A percentile compares a stretch with the other conserved stretches of the same genome.
These are phyloP conservation scores for Coenonympha arcania DNA, from an alignment of 2,888 invertebrate genomes.

Conservation along the genomic window DNA sequence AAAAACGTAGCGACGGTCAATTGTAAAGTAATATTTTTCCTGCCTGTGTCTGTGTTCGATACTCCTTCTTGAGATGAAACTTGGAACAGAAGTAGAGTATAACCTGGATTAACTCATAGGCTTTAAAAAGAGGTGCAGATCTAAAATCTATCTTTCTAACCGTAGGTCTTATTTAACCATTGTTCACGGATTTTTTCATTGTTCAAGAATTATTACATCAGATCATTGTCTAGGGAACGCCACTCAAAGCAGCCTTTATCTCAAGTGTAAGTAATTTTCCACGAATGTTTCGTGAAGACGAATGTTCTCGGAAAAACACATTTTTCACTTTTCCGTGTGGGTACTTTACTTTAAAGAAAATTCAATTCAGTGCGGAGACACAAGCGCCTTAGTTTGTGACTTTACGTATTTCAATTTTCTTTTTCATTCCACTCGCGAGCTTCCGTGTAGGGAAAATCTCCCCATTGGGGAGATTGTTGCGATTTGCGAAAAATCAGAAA, in stretches of 20 bases:
- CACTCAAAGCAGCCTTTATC: background rate
- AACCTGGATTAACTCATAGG: no score
- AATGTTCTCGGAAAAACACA: background rate
- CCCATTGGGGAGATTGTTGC: background rate
- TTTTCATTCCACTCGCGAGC: background rate
- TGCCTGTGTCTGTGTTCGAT: no score
- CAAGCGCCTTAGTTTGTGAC: background rate
- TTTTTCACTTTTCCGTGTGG: constrained; percentile 3
- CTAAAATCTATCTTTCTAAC: no score
- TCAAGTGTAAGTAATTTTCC: background rate
- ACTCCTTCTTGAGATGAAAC: no score
- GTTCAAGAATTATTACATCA: no score
- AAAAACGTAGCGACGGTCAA: no score
- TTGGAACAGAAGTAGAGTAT: no score
- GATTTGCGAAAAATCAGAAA: background rate
- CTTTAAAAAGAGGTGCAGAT: no score
- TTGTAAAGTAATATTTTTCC: no score
- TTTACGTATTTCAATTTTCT: constrained; percentile 2
- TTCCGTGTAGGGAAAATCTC: background rate
- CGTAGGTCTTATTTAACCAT: no score
- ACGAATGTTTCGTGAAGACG: constrained; percentile 1
- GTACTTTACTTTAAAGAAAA: constrained; percentile 3
- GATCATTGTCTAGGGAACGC: no score
- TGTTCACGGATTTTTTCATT: no score
- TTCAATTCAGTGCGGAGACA: constrained; percentile 1